Evolutionary conservation across 1,140 invertebrate genomes (phyloP).

Genomic region (Brachionus plicatilis): DNA sequence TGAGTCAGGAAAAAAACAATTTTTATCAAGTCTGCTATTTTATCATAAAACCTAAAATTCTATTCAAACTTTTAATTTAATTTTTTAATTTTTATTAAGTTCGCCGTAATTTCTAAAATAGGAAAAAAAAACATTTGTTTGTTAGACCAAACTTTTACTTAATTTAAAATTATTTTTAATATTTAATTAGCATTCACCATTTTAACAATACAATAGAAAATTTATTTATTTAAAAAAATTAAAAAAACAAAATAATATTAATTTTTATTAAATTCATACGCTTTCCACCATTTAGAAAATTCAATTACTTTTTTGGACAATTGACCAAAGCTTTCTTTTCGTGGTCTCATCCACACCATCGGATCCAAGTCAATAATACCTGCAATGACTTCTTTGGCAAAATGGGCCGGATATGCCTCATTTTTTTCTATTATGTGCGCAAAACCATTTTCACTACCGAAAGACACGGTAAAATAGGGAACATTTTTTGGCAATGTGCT

Average conservation of each 20-base stretch:
- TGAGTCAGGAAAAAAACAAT: too few species aligned
- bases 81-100: too few species aligned
- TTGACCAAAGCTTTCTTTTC: constrained; percentile 66
- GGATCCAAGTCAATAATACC: constrained; percentile 86
- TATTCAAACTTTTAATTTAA: too few species aligned
- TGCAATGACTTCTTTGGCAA: constrained; percentile 90
- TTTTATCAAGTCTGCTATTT: too few species aligned
- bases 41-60: too few species aligned
- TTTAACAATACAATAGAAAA: too few species aligned
- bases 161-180: too few species aligned
- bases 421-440: constrained; percentile 95
- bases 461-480: constrained; percentile 86
- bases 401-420: constrained; percentile 74
- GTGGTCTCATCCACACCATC: constrained; percentile 73
- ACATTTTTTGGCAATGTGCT: constrained; percentile 76
- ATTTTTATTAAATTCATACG: constrained; percentile 60
- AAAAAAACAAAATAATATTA: neutral
- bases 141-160: too few species aligned
- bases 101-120: too few species aligned
- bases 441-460: constrained; percentile 77
- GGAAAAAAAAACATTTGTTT: too few species aligned
- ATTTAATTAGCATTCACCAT: too few species aligned
- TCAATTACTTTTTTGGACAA: constrained; percentile 65
- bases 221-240: too few species aligned
- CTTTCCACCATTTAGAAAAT: constrained; percentile 65